Evolutionary conservation across 2,888 invertebrate genomes (phyloP), one percentile per base, ranked within the genome.

Genomic region (Cordilura impudica): DNA sequence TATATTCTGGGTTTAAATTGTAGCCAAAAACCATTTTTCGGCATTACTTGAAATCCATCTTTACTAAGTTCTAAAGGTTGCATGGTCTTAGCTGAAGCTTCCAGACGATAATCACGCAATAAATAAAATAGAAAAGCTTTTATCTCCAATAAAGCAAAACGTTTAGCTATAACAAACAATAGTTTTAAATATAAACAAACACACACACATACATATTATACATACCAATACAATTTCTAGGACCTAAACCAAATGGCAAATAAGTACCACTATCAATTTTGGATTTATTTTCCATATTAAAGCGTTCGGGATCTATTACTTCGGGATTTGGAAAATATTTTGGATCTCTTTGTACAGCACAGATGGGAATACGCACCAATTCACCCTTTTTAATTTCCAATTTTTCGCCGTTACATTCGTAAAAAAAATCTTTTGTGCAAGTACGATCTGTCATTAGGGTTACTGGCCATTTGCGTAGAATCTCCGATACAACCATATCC

Each of bases 151-250:
- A 83, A 61, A 49, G 82, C 84, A 58, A 83, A 84, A 23, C 83
- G 82, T 39, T 83, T 84, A 18, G 81, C 84, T 84, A 49, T 8
- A 61, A 80, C 92, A 89, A 0, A 92, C 92, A 6, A 39, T 4
- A 51, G 14, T 26, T 49, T 49, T 16, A 31, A 29, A 49, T 19
- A 21, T 1, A 8, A 65, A 53, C 1, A 58, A 31, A 56, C 8
- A 26, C 1, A 14, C 4, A 16, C 0, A 71, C 81, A 82, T 73
- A 89, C 92, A n/a, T n/a, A n/a, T n/a, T n/a, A n/a, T n/a, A 71
- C 81, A 82, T 73, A 89, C 92, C 93, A 53, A 93, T 92, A 81
- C 93, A 93, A 83, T 90, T 92, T 78, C 93, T 90, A 0, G 93
- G 93, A 6, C 93, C 93, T 0, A 87, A 76, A 6, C 92, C 93